Base-by-base conservation (phyloP, 2,888 invertebrate genomes). In the Rhaphigaster nebulosa region DNA sequence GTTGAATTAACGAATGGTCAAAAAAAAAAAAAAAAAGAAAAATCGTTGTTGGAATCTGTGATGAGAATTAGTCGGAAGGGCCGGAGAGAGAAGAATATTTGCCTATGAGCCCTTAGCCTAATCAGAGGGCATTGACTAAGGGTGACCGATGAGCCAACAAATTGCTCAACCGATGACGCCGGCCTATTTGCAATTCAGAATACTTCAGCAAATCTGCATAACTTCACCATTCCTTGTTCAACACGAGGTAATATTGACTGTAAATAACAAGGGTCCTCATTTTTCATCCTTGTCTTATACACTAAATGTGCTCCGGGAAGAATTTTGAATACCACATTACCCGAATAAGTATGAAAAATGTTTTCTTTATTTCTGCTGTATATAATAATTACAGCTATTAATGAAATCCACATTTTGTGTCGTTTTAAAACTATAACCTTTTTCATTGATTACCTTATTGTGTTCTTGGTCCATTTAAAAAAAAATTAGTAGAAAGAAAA, bases 211-310 rank as follows among this genome's bases (percentile, higher is more conserved):
- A 45, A 84, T 84, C 45, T 84, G 84, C 84, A 84, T 84, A 50
- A 84, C 84, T 84, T 41, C 84, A 45, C 84, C 84, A 45, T 84
- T 84, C 45, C 84, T 84, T 50, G 84, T 84, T 84, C n/a, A 84
- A 84, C 84, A 84, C 23, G 26, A 18, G 70, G 34, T 76, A 84
- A 41, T 84, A 84, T 50, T n/a, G 45, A 13, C 84, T 45, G n/a
- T n/a, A 45, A 84, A 84, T 84, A 84, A n/a, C 70, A 34, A 15
- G 15, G 70, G 70, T 76, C 70, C 70, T 76, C 23, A 38, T 18
- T 38, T 20, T 76, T 76, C 20, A 38, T 20, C 20, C 8, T 23
- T 8, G 12, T 76, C 70, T 76, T 65, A 15, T 4, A 0, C 6
- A n/a, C 12, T n/a, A 18, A 29, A 65, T 65, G n/a, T 2, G 29